A percentile compares a stretch with the other conserved stretches of the same genome.
phyloP scores from a whole-genome alignment of 1,140 invertebrate genomes.

The Cydia fagiglandana region DNA sequence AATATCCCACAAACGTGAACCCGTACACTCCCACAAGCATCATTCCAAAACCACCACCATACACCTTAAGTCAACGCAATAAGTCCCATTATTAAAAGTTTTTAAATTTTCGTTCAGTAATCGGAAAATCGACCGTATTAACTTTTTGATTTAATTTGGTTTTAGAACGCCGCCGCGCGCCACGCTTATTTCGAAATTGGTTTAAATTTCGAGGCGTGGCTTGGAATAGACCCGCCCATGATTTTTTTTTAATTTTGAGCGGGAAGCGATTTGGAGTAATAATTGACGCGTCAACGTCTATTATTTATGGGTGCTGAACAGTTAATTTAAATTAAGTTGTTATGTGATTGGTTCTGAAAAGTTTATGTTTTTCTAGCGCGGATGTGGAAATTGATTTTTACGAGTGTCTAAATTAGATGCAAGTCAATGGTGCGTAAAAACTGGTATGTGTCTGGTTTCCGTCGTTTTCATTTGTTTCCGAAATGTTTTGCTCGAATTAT shows the following conservation, averaged over 20 bases:
- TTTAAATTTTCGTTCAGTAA: background rate
- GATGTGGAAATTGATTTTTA: slow-evolving; percentile 57
- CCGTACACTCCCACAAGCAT: slow-evolving; percentile 50
- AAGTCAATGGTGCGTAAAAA: slow-evolving; percentile 25
- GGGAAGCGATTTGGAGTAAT: slow-evolving; percentile 66
- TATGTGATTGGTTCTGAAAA: slow-evolving; percentile 71
- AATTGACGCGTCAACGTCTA: slow-evolving; percentile 73
- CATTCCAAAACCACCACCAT: background rate
- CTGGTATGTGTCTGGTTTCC: slow-evolving; percentile 1
- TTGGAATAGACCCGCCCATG: slow-evolving; percentile 50
- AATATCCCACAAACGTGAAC: slow-evolving; percentile 52
- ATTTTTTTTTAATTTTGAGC: slow-evolving; percentile 40
- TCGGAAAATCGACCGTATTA: background rate
- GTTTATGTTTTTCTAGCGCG: slow-evolving; percentile 55
- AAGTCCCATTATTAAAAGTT: background rate
- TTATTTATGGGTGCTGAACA: slow-evolving; percentile 63
- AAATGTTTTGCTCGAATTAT: background rate
- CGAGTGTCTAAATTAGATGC: slow-evolving; percentile 35
- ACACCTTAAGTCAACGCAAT: background rate
- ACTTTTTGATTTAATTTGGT: background rate
- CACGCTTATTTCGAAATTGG: slow-evolving; percentile 41
- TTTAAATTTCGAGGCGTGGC: slow-evolving; percentile 60
- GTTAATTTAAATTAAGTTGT: slow-evolving; percentile 68
- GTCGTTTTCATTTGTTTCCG: background rate
- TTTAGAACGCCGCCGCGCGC: background rate